Percentiles rank a stretch among this genome's conserved stretches.
Conservation (phyloP, 2,797 vertebrate genomes). For the Chiroxiphia lanceolata region DNA sequence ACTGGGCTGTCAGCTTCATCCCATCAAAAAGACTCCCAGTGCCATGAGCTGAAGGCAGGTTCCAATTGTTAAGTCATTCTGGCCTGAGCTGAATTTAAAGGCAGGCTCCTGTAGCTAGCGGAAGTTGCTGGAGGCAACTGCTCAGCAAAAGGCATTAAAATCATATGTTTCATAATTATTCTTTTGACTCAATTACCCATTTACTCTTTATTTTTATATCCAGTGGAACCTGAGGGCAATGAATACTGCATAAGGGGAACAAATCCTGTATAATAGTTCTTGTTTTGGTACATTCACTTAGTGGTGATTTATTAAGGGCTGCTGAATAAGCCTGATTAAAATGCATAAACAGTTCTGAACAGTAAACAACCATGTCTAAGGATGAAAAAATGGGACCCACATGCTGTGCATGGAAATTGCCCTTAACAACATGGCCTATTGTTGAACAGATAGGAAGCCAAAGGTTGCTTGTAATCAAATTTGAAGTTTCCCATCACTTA, state of each 20-base stretch:
- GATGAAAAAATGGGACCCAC: constrained; percentile 87
- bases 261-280: constrained; percentile 71
- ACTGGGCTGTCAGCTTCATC: constrained; percentile 73
- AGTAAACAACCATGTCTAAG: constrained; percentile 96
- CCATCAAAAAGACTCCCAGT: constrained; percentile 70
- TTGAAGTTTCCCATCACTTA: constrained; percentile 91
- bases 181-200: constrained; percentile 67
- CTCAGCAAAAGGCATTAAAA: constrained; percentile 66
- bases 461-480: constrained; percentile 99
- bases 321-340: constrained; percentile 82
- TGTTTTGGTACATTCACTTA: constrained; percentile 78
- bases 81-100: constrained; percentile 77
- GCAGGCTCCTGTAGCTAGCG: constrained; percentile 66
- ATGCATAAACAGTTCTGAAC: constrained; percentile 87
- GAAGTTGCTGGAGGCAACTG: constrained; percentile 64
- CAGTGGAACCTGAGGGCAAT: constrained; percentile 57
- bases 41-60: constrained; percentile 70
- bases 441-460: constrained; percentile 93
- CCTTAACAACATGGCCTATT: constrained; percentile 95
- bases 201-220: constrained; percentile 70
- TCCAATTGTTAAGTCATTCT: constrained; percentile 78
- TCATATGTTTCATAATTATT: constrained; percentile 69
- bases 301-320: constrained; percentile 82
- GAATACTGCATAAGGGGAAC: constrained; percentile 68
- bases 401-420: constrained; percentile 99